These are phyloP conservation scores for Corythoichthys intestinalis DNA, from an alignment of 2,113 vertebrate species.

Conservation along the genomic window DNA sequence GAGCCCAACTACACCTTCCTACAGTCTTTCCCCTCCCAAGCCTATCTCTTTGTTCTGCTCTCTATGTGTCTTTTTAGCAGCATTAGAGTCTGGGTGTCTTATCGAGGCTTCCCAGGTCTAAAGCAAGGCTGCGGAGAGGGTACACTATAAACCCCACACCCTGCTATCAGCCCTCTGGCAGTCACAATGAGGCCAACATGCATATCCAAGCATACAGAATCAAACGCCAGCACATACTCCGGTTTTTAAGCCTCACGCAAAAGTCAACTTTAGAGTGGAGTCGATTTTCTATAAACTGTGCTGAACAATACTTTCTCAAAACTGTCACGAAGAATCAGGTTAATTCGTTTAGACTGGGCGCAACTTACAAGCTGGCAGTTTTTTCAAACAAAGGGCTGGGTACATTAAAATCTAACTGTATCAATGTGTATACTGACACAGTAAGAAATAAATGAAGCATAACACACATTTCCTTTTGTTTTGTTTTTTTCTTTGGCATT, in stretches of 20 bases:
- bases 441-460: slow-evolving; percentile 24
- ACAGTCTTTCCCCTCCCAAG: slow-evolving; percentile 20
- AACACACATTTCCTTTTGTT: neutral
- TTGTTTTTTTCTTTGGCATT: neutral
- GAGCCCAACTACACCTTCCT: slow-evolving; percentile 21
- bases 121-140: slow-evolving; percentile 49
- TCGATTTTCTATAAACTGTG: slow-evolving; percentile 39
- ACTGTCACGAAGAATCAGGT: slow-evolving; percentile 37
- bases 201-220: slow-evolving; percentile 41
- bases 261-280: slow-evolving; percentile 39
- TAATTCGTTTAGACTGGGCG: slow-evolving; percentile 39
- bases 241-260: slow-evolving; percentile 47
- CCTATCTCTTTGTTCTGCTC: slow-evolving; percentile 51
- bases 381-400: slow-evolving; percentile 46
- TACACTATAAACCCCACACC: slow-evolving; percentile 51
- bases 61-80: slow-evolving; percentile 51
- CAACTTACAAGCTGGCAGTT: slow-evolving; percentile 41
- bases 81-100: slow-evolving; percentile 60
- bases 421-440: slow-evolving; percentile 8
- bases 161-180: slow-evolving; percentile 53
- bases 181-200: slow-evolving; percentile 53
- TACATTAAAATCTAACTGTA: neutral
- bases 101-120: slow-evolving; percentile 68
- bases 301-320: slow-evolving; percentile 53
- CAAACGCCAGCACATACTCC: slow-evolving; percentile 12